Evolutionary conservation across 2,888 invertebrate species (phyloP).

Genomic region (Nesidiocoris tenuis): DNA sequence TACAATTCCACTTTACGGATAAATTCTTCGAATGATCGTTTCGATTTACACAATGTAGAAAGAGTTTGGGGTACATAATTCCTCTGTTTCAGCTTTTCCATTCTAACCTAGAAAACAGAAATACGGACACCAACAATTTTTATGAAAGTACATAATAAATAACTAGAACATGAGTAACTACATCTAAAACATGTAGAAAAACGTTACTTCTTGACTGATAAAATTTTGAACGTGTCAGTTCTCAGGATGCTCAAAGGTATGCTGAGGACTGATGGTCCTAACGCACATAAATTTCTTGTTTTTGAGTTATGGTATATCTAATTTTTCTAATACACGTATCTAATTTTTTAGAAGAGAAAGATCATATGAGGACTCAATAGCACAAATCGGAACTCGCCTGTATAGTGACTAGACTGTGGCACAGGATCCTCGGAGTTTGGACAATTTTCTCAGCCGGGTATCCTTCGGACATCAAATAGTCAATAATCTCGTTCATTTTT

Average conservation of each 20-base stretch:
- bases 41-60: conserved; percentile 44
- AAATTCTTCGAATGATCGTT: conserved; percentile 43
- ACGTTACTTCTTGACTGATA: no score
- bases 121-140: background rate
- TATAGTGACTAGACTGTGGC: conserved; percentile 53
- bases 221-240: no score
- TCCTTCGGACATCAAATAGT: conserved; percentile 55
- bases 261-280: no score
- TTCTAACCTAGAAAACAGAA: conserved; percentile 38
- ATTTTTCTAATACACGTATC: no score
- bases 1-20: conserved; percentile 6
- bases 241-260: no score
- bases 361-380: no score
- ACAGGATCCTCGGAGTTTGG: conserved; percentile 56
- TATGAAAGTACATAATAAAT: background rate
- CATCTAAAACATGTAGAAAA: no score
- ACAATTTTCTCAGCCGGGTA: conserved; percentile 55
- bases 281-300: no score
- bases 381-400: conserved; percentile 45
- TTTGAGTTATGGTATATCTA: no score
- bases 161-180: background rate
- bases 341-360: no score
- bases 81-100: conserved; percentile 49
- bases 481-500: conserved; percentile 56
- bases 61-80: conserved; percentile 38